Evolutionary conservation across 1,140 invertebrate species (phyloP).

Genomic region (Patella vulgata): DNA sequence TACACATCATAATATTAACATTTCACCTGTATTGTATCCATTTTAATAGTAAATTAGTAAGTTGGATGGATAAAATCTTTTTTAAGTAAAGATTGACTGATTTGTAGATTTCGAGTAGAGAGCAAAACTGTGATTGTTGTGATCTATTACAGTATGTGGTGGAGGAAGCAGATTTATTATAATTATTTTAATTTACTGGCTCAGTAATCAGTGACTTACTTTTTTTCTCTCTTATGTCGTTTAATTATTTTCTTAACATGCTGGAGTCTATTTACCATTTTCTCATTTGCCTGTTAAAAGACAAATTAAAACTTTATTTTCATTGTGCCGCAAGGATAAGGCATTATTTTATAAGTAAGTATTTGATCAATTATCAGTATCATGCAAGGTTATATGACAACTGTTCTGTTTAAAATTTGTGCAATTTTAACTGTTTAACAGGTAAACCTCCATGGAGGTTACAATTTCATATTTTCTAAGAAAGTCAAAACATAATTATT

Average conservation of each 20-base stretch:
- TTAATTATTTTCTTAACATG: conserved; percentile 61
- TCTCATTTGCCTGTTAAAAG: conserved; percentile 65
- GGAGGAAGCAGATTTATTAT: too few relatives aligned
- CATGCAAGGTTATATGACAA: background rate
- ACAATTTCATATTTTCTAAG: too few relatives aligned
- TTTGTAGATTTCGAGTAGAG: background rate
- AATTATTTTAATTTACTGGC: background rate
- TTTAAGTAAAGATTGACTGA: background rate
- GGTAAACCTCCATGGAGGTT: background rate
- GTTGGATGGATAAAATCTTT: background rate
- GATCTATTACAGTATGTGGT: too few relatives aligned
- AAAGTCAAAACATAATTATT: too few relatives aligned
- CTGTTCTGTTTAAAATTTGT: background rate
- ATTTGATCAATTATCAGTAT: background rate
- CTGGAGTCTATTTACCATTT: conserved; percentile 59
- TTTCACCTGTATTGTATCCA: background rate
- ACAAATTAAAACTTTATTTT: conserved; percentile 31
- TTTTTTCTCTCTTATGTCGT: conserved; percentile 57
- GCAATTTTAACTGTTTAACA: background rate
- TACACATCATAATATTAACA: background rate
- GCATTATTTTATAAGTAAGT: background rate
- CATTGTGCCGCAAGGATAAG: background rate
- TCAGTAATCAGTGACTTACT: conserved; percentile 27
- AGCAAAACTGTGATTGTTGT: too few relatives aligned
- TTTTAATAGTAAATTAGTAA: background rate